phyloP scores from a whole-genome alignment of 1,140 invertebrate species.

The Bombus breviceps region DNA sequence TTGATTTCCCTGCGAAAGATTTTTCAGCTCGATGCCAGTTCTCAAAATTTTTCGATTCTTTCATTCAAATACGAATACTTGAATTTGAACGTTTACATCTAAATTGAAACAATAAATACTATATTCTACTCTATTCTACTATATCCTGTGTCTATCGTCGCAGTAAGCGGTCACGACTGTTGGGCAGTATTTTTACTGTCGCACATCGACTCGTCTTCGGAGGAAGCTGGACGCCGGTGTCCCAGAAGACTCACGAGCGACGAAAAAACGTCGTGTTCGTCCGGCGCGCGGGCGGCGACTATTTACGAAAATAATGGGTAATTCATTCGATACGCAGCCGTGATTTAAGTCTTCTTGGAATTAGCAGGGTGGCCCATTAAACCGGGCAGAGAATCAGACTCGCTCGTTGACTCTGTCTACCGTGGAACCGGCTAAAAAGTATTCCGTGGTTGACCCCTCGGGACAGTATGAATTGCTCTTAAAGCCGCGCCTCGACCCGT shows the following conservation, averaged over 20 bases:
- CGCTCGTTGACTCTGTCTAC: conserved; percentile 27
- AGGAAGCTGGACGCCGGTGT: not conserved
- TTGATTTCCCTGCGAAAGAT: not conserved
- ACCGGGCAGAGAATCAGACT: not conserved
- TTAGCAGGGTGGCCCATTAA: conserved; percentile 41
- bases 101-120: no score
- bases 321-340: conserved; percentile 22
- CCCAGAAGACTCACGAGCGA: not conserved
- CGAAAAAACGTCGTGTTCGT: not conserved
- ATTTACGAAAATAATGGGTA: not conserved
- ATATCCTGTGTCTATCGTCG: no score
- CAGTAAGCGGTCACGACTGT: no score
- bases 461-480: conserved; percentile 65
- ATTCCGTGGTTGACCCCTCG: conserved; percentile 58
- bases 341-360: conserved; percentile 36
- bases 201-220: no score
- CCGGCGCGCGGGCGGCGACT: not conserved
- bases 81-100: no score
- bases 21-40: no score
- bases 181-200: no score
- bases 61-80: no score
- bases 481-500: conserved; percentile 64
- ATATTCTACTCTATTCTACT: no score
- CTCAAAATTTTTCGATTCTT: no score
- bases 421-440: conserved; percentile 42